Evolutionary conservation across 2,113 vertebrate genomes (phyloP).

Genomic region (Phalacrocorax pelagicus): DNA sequence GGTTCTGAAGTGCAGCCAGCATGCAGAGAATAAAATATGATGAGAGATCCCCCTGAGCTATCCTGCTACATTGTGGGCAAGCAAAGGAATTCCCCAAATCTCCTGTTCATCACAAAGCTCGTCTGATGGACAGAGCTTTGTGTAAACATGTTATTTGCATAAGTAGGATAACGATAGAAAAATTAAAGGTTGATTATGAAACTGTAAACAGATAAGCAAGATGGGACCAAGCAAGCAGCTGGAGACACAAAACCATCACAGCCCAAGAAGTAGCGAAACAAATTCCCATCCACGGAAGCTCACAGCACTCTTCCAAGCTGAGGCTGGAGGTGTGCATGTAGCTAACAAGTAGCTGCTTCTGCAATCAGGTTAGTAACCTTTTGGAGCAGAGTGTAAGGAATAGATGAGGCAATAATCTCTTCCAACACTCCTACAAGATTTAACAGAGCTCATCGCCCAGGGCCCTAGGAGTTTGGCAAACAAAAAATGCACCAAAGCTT

Average conservation of each 20-base stretch:
- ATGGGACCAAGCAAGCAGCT: background rate
- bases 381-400: background rate
- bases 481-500: background rate
- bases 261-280: background rate
- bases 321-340: background rate
- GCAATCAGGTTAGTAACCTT: background rate
- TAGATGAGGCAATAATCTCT: background rate
- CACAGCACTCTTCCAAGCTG: background rate
- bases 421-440: background rate
- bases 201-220: background rate
- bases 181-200: background rate
- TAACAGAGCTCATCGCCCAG: background rate
- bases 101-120: background rate
- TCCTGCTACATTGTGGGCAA: background rate
- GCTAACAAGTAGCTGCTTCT: background rate
- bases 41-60: background rate
- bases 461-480: background rate
- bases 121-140: background rate
- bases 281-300: background rate
- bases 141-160: background rate
- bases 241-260: background rate
- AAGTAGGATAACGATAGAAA: background rate
- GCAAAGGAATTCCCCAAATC: background rate
- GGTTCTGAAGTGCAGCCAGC: background rate
- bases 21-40: background rate